Evolutionary conservation across 2,113 vertebrate species (phyloP).

Genomic region (Psilopogon haemacephalus): DNA sequence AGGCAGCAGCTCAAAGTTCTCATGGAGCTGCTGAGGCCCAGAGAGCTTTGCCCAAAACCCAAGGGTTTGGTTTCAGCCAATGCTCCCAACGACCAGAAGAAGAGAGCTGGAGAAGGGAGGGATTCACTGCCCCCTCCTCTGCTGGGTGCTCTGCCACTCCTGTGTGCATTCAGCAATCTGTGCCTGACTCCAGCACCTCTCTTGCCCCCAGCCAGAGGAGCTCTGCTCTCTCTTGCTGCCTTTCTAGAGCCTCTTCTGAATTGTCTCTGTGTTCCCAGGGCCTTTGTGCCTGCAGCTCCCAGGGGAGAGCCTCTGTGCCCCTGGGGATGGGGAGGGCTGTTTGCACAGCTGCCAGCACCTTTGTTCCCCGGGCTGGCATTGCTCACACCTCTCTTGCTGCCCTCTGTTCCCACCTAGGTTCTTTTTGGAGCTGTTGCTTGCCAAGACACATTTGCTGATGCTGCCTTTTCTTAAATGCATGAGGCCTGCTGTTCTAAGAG

Average conservation of each 20-base stretch:
- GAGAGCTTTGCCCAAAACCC: not conserved
- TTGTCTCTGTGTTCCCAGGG: not conserved
- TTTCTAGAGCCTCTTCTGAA: not conserved
- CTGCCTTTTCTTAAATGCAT: not conserved
- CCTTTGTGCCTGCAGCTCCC: not conserved
- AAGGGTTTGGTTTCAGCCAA: not conserved
- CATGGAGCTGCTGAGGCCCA: not conserved
- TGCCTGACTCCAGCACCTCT: not conserved
- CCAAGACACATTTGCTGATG: not conserved
- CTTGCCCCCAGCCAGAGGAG: not conserved
- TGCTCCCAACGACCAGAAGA: not conserved
- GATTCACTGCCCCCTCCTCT: not conserved
- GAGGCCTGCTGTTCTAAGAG: not conserved
- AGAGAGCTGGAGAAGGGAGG: not conserved
- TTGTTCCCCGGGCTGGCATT: not conserved
- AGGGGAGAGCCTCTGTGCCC: not conserved
- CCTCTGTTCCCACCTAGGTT: not conserved
- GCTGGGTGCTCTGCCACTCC: not conserved
- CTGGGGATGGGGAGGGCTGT: not conserved
- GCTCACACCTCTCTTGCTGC: not conserved
- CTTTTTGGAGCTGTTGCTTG: not conserved
- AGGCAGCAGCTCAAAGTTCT: not conserved
- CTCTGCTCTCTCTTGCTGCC: not conserved
- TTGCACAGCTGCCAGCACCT: not conserved
- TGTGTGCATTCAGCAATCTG: not conserved